Evolutionary conservation across 2,888 invertebrate genomes (phyloP), one percentile per base, ranked within the genome.

Genomic region (Thelaira solivaga): DNA sequence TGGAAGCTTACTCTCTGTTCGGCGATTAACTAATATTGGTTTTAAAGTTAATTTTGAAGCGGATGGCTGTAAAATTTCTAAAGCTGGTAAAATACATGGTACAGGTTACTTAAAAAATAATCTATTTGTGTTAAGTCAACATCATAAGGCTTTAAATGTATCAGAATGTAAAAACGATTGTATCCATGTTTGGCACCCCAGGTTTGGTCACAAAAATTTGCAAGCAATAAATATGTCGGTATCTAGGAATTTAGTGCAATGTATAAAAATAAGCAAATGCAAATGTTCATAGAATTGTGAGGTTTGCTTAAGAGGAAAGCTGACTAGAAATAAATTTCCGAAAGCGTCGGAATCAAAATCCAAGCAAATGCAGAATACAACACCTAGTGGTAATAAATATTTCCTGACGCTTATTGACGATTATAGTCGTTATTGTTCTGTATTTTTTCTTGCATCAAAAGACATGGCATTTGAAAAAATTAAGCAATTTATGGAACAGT

Each of bases 351-450:
- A 34, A 4, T n/a, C 24, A 24, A 45, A 34, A 34, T 68, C 41
- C 2, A 24, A 11, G 2, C 22, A n/a, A 16, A 67, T 74, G 43
- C 53, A 43, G 5, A 36, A 59, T 51, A 59, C 36, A 11, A 49
- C 47, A 3, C 57, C 65, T 36, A 26, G 47, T 16, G 65, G 65
- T 34, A 26, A 13, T 16, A 8, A 10, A 2, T 6, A 10, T 4
- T 6, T 10, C 2, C 6, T 31, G 10, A 31, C 62, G 4, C 1
- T 69, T 11, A 69, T 69, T 34, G 69, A 69, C 29, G 59, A 76
- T 18, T 36, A 61, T n/a, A 71, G 76, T 29, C 13, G 67, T 8
- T 69, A 69, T 45, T 69, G 75, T n/a, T 47, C 45, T 1, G 43
- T 76, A 26, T 69, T 31, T 29, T 65, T 65, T 13, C 11, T 76